Evolutionary conservation across 2,888 invertebrate genomes (phyloP).

Genomic region (Aromia moschata): DNA sequence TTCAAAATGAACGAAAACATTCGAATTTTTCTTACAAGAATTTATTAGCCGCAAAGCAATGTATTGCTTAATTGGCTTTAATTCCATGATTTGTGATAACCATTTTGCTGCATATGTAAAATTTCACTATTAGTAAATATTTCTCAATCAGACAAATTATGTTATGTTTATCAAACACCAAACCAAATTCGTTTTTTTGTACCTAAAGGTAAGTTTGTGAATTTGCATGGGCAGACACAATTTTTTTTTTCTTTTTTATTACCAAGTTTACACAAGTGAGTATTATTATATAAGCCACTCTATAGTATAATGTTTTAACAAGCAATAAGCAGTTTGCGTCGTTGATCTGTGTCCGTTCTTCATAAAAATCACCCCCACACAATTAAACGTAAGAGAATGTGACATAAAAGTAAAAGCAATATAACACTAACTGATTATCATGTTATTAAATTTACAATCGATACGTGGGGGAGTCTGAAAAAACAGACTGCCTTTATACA

Average conservation of each 20-base stretch:
- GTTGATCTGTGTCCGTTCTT: background rate
- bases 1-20: background rate
- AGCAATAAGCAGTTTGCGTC: background rate
- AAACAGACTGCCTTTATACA: background rate
- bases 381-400: conserved; percentile 17
- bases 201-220: no score
- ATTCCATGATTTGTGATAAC: no score
- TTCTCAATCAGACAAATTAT: no score
- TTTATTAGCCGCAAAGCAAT: background rate
- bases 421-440: conserved; percentile 11
- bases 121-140: no score
- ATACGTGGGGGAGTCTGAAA: conserved; percentile 4
- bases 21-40: background rate
- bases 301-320: background rate
- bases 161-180: no score
- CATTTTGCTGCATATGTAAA: no score
- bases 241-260: no score
- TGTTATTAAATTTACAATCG: conserved; percentile 10
- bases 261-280: no score
- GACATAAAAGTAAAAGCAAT: conserved; percentile 8
- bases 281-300: background rate
- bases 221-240: no score
- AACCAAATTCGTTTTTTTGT: no score
- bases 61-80: background rate
- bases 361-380: no score